A percentile compares a stretch with the other conserved stretches of the same genome.
Conservation (phyloP, 2,113 vertebrate genomes). For the Bucco capensis region DNA sequence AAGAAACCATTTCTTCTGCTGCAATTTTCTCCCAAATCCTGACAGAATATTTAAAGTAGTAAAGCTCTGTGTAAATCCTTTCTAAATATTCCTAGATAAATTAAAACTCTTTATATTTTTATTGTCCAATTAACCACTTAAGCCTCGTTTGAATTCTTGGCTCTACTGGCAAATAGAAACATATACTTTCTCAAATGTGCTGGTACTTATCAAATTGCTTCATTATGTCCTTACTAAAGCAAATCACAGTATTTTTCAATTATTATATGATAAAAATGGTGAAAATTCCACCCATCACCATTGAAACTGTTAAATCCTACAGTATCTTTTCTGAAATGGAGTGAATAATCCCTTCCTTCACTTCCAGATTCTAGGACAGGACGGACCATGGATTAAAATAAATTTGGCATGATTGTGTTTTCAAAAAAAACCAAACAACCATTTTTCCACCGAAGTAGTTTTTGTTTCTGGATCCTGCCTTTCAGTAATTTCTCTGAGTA, state of each 20-base stretch:
- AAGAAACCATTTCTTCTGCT: background rate
- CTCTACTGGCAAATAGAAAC: background rate
- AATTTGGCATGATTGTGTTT: background rate
- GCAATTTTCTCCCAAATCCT: background rate
- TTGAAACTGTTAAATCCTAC: background rate
- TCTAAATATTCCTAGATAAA: background rate
- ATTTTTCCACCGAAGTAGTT: background rate
- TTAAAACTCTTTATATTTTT: background rate
- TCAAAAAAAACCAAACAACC: rapidly evolving
- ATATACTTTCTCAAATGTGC: background rate
- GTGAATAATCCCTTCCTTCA: background rate
- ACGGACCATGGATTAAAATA: background rate
- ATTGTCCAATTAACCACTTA: background rate
- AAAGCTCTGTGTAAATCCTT: background rate
- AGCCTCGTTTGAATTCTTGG: background rate
- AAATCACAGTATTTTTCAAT: background rate
- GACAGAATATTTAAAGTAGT: background rate
- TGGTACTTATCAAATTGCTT: background rate
- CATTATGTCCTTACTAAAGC: background rate
- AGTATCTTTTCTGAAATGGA: background rate
- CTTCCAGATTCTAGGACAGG: background rate
- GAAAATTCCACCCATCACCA: background rate
- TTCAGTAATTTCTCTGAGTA: background rate
- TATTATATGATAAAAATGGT: background rate
- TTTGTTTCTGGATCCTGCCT: background rate